Evolutionary conservation across 2,888 invertebrate genomes (phyloP), one percentile per base, ranked within the genome.

Genomic region (Lithophane socia): DNA sequence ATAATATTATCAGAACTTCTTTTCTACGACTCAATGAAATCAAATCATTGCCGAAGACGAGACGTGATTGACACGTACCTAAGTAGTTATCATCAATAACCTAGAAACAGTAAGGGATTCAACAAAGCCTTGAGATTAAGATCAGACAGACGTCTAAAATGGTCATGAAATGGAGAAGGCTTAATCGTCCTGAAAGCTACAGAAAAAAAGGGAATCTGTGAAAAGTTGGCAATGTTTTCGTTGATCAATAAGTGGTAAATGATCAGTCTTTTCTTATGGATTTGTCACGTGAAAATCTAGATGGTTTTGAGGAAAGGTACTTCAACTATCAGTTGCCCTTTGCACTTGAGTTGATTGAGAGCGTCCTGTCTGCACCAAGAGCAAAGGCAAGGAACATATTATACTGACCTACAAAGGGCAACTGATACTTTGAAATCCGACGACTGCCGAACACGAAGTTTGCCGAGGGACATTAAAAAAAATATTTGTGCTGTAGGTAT

Each of bases 31-130:
- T 21, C 44, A 37, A 37, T 37, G 0, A 37, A 37, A 37, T 10
- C 7, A 54, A 69, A 54, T 21, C 24, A n/a, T 42, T 72, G 13
- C 49, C 7, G 0, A 61, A 61, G 21, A 69, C 9, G 52, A 3
- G 2, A 37, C 9, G 24, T 65, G 58, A 79, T 87, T 79, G 86
- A 89, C 88, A 85, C 77, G 75, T 79, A 52, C 37, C 2, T 52
- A 52, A 37, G 52, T 37, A 86, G 88, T 24, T 42, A 91, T 85
- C 92, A 93, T 93, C 90, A 92, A 93, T 93, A 92, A 93, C 87
- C 84, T 86, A 68, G 78, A 84, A 58, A 87, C 86, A 85, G 91
- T 88, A 86, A 63, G 89, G 85, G 85, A 84, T 86, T 47, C 5
- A 54, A 61, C 68, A 89, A 86, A 89, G 84, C 85, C 78, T 74